Evolutionary conservation across 2,888 invertebrate species (phyloP), one percentile per base, ranked within the genome.

Genomic region (Cyaniris semiargus): DNA sequence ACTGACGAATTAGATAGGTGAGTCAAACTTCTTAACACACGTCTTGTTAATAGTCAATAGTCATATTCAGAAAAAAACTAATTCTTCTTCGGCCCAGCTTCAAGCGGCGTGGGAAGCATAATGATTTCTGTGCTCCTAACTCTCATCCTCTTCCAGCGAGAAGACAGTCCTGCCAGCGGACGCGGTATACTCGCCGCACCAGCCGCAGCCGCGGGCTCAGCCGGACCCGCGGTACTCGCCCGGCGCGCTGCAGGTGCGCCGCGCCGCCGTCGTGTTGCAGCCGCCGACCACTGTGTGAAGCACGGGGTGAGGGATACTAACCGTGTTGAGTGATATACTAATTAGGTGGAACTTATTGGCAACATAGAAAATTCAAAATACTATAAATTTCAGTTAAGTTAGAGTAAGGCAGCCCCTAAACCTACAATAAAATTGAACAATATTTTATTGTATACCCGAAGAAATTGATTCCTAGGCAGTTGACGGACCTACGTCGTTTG

Each of bases 211-310:
- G 71, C 77, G 76, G 74, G 74, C 96, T 88, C 96, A 96, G 91
- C 88, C 96, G 31, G 96, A 92, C 95, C 96, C 94, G 91, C 90
- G 95, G 90, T 88, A 96, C 95, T 89, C 97, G 96, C 86, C 97
- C 95, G 94, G 96, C 96, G 93, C 96, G 97, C 95, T 91, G 88
- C 82, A 83, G 81, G 83, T 97, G 95, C 97, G 97, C 94, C 96
- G 97, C 92, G 97, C 97, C 87, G 97, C 97, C 89, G 97, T 97
- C 95, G 97, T 97, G 85, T 94, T 97, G 92, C 97, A 97, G 95
- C 97, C 97, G 86, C 97, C 97, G 91, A 97, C 85, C 81, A 85
- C 85, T 83, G 85, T 85, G 82, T 84, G 84, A 83, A 74, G 83
- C 84, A 83, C 84, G 82, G 82, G 84, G 76, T 76, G 76, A 76